A percentile compares a stretch with the other conserved stretches of the same genome.
Conservation (phyloP, 2,888 invertebrate genomes). For the Tipula unca region DNA sequence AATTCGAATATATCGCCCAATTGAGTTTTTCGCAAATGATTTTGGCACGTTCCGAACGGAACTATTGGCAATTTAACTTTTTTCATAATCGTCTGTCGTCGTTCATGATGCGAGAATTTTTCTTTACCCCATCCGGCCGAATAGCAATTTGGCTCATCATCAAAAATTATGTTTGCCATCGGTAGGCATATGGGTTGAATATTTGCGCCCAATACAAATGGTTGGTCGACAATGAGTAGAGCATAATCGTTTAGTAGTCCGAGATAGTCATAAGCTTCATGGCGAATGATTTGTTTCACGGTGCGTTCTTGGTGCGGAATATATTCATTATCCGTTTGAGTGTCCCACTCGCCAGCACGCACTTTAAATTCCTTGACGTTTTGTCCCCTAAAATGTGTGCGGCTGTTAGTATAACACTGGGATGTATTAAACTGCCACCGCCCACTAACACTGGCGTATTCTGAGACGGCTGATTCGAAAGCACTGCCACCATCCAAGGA, state of each 20-base stretch:
- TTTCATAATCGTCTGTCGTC: slow-evolving; percentile 55
- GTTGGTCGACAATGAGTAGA: slow-evolving; percentile 52
- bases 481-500: slow-evolving; percentile 48
- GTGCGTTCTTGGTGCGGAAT: slow-evolving; percentile 60
- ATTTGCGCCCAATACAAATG: slow-evolving; percentile 55
- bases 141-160: slow-evolving; percentile 31
- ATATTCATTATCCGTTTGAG: slow-evolving; percentile 60
- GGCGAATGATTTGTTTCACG: slow-evolving; percentile 49
- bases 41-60: slow-evolving; percentile 42
- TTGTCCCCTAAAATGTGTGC: slow-evolving; percentile 59
- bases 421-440: slow-evolving; percentile 37
- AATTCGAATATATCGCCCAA: slow-evolving; percentile 44
- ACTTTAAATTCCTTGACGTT: slow-evolving; percentile 37
- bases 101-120: slow-evolving; percentile 41
- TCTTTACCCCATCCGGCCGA: slow-evolving; percentile 40
- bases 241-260: slow-evolving; percentile 68
- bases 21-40: slow-evolving; percentile 52
- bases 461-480: slow-evolving; percentile 31
- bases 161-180: slow-evolving; percentile 38
- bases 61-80: slow-evolving; percentile 65
- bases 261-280: slow-evolving; percentile 53
- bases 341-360: slow-evolving; percentile 77
- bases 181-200: slow-evolving; percentile 63
- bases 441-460: slow-evolving; percentile 42
- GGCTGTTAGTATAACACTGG: slow-evolving; percentile 55